Base-by-base conservation (phyloP, 2,888 invertebrate species). In the Macrophya annulata region DNA sequence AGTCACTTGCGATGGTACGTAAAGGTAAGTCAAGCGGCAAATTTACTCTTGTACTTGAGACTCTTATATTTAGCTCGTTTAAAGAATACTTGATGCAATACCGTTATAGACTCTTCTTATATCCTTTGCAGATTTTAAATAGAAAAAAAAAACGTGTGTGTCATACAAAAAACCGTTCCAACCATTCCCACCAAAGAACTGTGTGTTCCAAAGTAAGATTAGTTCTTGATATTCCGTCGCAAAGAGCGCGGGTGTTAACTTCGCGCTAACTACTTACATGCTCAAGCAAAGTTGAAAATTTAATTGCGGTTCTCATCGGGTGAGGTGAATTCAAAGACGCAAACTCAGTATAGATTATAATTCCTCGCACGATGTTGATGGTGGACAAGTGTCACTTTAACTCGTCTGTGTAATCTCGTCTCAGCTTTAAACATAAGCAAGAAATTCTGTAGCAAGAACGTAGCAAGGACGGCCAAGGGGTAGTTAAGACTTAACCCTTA, bases 401-500 rank as follows among this genome's bases (percentile, higher is more conserved):
- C 81, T 21, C n/a, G 43, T 10, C 43, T 15, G 59, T 81, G 43
- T 81, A 81, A 81, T 81, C 81, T 81, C 79, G 79, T 79, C 40
- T 59, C 5, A 12, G 43, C 40, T 81, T 40, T n/a, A 15, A 81
- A 81, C 59, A 81, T 62, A 43, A 62, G 51, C 59, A 81, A 81
- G 81, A 81, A 81, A 81, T 62, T 59, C 21, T 62, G 81, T 62
- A 59, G 62, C 43, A 59, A 62, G 81, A 81, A 81, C 43, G 43
- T 43, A 43, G 71, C 71, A n/a, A 43, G 71, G 71, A 8, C 10
- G 43, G 43, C 62, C 81, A 43, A 21, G 62, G 81, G 81, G 43
- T 62, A 81, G 81, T 81, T 81, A 81, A 81, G 81, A 81, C 81
- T 81, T 43, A 81, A 81, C 59, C 81, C 81, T 81, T 81, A 43